Base-by-base conservation (phyloP, 2,113 vertebrate genomes). In the Brevimyrus niger region DNA sequence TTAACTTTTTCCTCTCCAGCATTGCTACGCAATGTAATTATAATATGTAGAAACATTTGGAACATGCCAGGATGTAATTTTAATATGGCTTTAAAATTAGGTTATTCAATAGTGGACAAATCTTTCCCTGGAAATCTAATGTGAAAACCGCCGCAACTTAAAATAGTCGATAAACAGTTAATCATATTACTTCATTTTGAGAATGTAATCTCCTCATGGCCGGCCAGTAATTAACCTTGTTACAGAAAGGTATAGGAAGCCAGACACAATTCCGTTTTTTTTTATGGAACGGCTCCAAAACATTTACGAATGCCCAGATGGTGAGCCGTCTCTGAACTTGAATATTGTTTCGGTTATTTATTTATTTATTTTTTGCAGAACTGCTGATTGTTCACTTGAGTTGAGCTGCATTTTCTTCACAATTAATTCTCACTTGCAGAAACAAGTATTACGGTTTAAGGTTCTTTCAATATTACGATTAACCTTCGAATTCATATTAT, bases 161-260 rank as follows among this genome's bases (percentile, higher is more conserved):
- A 95, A 96, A 95, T 95, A 95, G 94, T 93, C 91, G 82, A 89
- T 89, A 82, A 92, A 93, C 93, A 94, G 92, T 94, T 94, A 95
- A 94, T 96, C 94, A 93, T 93, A 94, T 93, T 92, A 93, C 95
- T 94, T 95, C 95, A 95, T 95, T 96, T 95, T 95, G 95, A 95
- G 94, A 95, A 95, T 95, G 94, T 96, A 94, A 96, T 96, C 96
- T 96, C 94, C 94, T 95, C 94, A 94, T 94, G 94, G 91, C 94
- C 94, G 89, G 95, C 94, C 94, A 95, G 95, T 96, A 96, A 96
- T 96, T 96, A 96, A 96, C 96, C 96, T 95, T 92, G 89, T 93
- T 93, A 95, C 95, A 96, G 94, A 96, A 95, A 94, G 93, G 94
- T 94, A 96, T 93, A 94, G 94, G 93, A 96, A 93, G 73, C 90